Evolutionary conservation across 2,113 vertebrate genomes (phyloP).

Genomic region (Dasyprocta punctata): DNA sequence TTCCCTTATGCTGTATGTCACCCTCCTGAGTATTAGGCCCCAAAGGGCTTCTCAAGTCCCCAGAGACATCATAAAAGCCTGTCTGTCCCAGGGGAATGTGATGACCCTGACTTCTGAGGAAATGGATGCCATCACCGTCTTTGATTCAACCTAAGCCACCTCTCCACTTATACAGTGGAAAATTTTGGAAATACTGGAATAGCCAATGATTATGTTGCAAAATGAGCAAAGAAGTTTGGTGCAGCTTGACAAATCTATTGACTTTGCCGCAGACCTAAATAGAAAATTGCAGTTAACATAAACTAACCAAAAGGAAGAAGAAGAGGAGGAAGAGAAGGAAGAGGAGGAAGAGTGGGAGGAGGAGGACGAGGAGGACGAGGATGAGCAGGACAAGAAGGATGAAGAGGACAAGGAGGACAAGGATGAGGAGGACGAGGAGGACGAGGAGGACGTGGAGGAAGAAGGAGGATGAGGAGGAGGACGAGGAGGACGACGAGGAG

Average conservation of each 20-base stretch:
- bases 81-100: background rate
- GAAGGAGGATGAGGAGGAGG: no score
- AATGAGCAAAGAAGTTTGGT: slow-evolving; percentile 66
- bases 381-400: no score
- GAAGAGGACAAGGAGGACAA: background rate
- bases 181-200: slow-evolving; percentile 64
- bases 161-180: slow-evolving; percentile 47
- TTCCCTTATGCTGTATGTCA: no score
- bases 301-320: background rate
- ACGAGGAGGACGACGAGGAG: no score
- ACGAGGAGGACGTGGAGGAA: no score
- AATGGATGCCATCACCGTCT: background rate
- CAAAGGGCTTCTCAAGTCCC: background rate
- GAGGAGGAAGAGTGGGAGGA: background rate
- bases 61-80: background rate
- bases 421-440: no score
- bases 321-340: no score
- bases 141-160: background rate
- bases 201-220: slow-evolving; percentile 39
- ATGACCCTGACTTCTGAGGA: background rate
- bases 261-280: slow-evolving; percentile 59
- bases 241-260: slow-evolving; percentile 66
- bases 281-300: slow-evolving; percentile 47
- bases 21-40: background rate
- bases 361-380: no score